These are phyloP conservation scores for Archegozetes longisetosus DNA, from an alignment of 1,140 invertebrate genomes.

Conservation along the genomic window DNA sequence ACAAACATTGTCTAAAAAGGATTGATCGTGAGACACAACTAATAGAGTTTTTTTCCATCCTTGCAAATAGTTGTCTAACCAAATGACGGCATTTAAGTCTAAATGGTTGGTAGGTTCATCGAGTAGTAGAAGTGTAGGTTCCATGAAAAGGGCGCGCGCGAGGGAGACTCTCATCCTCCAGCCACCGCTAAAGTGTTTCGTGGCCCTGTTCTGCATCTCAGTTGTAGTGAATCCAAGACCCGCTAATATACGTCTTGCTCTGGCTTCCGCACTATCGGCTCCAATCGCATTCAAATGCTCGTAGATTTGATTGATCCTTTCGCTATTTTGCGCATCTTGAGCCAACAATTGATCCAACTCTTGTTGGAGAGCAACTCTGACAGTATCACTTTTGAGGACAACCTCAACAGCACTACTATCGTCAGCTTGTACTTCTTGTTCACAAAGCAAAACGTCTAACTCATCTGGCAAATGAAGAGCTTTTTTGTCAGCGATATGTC, in stretches of 20 bases:
- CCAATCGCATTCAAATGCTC: conserved; percentile 89
- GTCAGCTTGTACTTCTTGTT: conserved; percentile 94
- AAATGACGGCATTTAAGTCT: conserved; percentile 98
- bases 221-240: conserved; percentile 80
- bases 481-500: conserved; percentile 66
- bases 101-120: conserved; percentile 77
- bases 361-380: conserved; percentile 58
- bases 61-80: conserved; percentile 92
- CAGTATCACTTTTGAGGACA: conserved; percentile 79
- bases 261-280: conserved; percentile 88
- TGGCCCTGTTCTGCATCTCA: conserved; percentile 83
- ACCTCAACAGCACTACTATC: conserved; percentile 77
- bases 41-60: conserved; percentile 93
- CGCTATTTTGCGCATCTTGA: conserved; percentile 41
- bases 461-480: conserved; percentile 82
- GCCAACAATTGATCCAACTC: conserved; percentile 65
- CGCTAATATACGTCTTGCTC: conserved; percentile 80
- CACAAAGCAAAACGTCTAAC: conserved; percentile 94
- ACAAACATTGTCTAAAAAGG: conserved; percentile 97
- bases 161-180: conserved; percentile 97
- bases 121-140: conserved; percentile 82
- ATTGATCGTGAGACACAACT: conserved; percentile 97
- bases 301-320: conserved; percentile 48
- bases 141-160: conserved; percentile 52
- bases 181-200: conserved; percentile 92